Percentiles rank a stretch among this genome's conserved stretches.
These are phyloP conservation scores for Perca flavescens DNA, from an alignment of 2,113 vertebrate genomes.

Conservation along the genomic window DNA sequence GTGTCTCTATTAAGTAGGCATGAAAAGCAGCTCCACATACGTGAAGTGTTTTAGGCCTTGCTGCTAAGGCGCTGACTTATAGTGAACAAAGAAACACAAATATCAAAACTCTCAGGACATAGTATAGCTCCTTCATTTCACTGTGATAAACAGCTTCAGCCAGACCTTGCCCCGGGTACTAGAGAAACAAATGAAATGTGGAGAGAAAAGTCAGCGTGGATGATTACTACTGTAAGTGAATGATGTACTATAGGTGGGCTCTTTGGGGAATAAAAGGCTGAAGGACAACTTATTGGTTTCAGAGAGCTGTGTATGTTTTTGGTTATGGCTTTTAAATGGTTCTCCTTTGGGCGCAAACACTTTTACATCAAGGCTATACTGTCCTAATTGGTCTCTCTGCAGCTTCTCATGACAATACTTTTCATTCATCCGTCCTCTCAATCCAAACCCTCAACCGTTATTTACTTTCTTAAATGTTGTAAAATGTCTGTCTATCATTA, in stretches of 20 bases:
- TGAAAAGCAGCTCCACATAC: constrained; percentile 11
- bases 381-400: constrained; percentile 21
- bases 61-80: constrained; percentile 8
- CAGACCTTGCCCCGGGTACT: constrained; percentile 44
- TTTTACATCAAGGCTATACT: background rate
- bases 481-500: background rate
- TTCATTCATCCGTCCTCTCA: background rate
- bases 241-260: constrained; percentile 40
- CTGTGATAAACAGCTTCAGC: constrained; percentile 45
- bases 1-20: background rate
- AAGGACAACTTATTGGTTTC: constrained; percentile 53
- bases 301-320: constrained; percentile 15
- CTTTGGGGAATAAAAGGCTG: constrained; percentile 45
- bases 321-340: constrained; percentile 43
- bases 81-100: constrained; percentile 37
- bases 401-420: background rate
- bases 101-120: constrained; percentile 40
- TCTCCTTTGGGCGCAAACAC: constrained; percentile 7
- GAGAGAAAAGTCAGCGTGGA: constrained; percentile 21
- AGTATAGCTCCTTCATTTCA: constrained; percentile 30
- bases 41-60: background rate
- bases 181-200: constrained; percentile 55
- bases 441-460: background rate
- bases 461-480: background rate
- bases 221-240: constrained; percentile 51